phyloP scores from a whole-genome alignment of 64 coral and sea anemone species.

The Pocillopora damicornis region DNA sequence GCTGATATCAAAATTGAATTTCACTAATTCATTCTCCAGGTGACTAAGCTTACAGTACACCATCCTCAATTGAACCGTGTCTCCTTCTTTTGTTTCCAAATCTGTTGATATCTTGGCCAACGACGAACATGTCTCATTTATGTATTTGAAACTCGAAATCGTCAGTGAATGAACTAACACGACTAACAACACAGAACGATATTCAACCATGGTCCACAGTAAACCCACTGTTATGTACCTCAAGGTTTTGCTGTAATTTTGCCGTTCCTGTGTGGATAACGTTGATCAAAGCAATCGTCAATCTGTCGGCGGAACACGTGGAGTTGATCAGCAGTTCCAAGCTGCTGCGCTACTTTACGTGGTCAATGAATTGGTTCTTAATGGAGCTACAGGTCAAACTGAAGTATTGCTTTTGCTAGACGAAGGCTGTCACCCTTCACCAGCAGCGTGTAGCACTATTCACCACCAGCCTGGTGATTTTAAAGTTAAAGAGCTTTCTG shows the following conservation, averaged over 20 bases:
- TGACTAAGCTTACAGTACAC: background rate
- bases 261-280: background rate
- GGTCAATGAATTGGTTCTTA: no score
- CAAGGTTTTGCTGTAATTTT: background rate
- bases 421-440: no score
- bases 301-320: no score
- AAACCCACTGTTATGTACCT: background rate
- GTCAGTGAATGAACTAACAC: background rate
- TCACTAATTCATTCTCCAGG: background rate
- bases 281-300: background rate
- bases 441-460: no score
- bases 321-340: no score
- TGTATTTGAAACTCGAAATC: background rate
- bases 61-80: no score
- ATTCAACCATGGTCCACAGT: background rate
- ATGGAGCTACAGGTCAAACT: no score
- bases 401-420: no score
- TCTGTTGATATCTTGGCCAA: background rate
- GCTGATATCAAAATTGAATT: background rate
- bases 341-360: no score
- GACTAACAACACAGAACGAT: background rate
- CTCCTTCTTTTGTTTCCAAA: background rate
- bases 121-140: background rate
- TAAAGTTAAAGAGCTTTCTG: background rate
- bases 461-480: background rate